Percentiles rank a stretch among this genome's conserved stretches.
Conservation (phyloP, 1,140 invertebrate species). For the Eriosoma lanigerum region DNA sequence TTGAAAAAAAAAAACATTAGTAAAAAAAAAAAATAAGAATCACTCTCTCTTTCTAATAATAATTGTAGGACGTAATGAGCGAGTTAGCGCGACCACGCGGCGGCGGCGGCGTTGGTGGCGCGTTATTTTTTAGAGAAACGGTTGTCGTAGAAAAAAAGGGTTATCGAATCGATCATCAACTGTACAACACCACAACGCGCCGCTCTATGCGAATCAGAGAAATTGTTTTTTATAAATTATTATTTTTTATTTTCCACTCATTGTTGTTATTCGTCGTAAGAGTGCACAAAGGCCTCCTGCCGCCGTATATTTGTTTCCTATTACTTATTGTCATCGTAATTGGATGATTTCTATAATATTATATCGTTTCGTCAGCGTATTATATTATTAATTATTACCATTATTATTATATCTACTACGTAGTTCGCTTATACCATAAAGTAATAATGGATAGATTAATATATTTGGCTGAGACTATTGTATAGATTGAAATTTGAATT, state of each 20-base stretch:
- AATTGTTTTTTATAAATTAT: constrained; percentile 39
- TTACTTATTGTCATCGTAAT: constrained; percentile 47
- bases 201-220: constrained; percentile 48
- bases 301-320: constrained; percentile 13
- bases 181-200: constrained; percentile 12
- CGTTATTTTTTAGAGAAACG: constrained; percentile 20
- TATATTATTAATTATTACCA: neutral
- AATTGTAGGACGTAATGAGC: constrained; percentile 31
- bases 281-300: constrained; percentile 42
- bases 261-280: constrained; percentile 29
- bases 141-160: constrained; percentile 36
- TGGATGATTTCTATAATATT: constrained; percentile 46
- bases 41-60: constrained; percentile 44
- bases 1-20: constrained; percentile 18
- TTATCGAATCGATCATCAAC: constrained; percentile 50
- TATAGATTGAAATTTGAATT: too few species aligned
- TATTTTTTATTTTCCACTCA: neutral
- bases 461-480: too few species aligned
- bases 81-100: constrained; percentile 38
- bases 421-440: too few species aligned
- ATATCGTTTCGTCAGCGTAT: constrained; percentile 1
- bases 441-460: too few species aligned
- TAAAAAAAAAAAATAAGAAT: constrained; percentile 25
- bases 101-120: constrained; percentile 22
- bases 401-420: neutral